Percentiles rank a stretch among this genome's conserved stretches.
Evolutionary conservation across 2,797 vertebrate species (phyloP).

Genomic region (Argentina silus): DNA sequence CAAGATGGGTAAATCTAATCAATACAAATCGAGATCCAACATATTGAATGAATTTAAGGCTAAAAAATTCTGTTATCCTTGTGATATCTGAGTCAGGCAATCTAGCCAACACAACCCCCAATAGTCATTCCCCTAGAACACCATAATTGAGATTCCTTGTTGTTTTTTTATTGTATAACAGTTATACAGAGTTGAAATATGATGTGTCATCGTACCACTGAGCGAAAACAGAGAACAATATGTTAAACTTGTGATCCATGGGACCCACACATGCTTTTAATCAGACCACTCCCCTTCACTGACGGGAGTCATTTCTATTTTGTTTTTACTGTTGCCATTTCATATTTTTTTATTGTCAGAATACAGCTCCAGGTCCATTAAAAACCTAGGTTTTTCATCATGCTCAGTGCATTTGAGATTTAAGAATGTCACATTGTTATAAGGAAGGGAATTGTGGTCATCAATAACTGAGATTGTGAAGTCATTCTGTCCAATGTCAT

Average conservation of each 20-base stretch:
- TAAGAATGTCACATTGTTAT: background rate
- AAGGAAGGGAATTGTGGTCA: background rate
- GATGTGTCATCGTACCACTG: conserved; percentile 54
- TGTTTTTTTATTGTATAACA: background rate
- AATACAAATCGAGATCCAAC: conserved; percentile 18
- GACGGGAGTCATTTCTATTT: background rate
- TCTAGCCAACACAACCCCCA: conserved; percentile 6
- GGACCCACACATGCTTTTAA: conserved; percentile 71
- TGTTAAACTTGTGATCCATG: conserved; percentile 32
- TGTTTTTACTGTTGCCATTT: background rate
- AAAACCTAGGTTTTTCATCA: background rate
- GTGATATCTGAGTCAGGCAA: conserved; percentile 31
- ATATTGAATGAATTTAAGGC: conserved; percentile 21
- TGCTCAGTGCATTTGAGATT: background rate
- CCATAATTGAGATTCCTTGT: background rate
- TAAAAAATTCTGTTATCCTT: conserved; percentile 17
- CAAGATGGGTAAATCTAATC: conserved; percentile 15
- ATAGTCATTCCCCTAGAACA: conserved; percentile 12
- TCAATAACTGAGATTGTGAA: background rate
- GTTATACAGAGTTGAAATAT: conserved; percentile 49
- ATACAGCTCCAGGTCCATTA: conserved; percentile 10
- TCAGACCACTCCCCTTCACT: conserved; percentile 53
- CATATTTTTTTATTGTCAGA: conserved; percentile 24
- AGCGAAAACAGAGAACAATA: conserved; percentile 57
- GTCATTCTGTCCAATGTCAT: background rate